These are phyloP conservation scores for Nannospalax galili DNA, from an alignment of 2,113 vertebrate genomes.

Conservation along the genomic window DNA sequence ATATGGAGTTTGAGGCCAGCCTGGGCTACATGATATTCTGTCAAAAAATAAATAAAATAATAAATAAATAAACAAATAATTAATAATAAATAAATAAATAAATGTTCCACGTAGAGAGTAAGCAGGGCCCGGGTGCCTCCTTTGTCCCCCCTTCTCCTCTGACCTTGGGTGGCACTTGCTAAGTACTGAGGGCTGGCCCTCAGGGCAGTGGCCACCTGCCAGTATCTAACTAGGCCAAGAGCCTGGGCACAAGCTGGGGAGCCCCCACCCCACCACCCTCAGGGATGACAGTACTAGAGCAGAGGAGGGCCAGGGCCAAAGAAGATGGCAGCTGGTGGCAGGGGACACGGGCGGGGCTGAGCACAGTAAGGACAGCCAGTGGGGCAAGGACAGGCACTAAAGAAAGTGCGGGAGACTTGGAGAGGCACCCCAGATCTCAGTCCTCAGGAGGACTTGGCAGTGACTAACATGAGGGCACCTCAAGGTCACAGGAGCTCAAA, in stretches of 20 bases:
- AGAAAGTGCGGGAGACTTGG: neutral
- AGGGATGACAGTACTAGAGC: neutral
- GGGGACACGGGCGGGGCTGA: too few relatives aligned
- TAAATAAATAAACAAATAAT: neutral
- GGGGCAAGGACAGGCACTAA: too few relatives aligned
- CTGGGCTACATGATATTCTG: too few relatives aligned
- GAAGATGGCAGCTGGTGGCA: neutral
- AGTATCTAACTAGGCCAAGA: neutral
- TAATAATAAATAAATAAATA: neutral
- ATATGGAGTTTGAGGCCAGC: too few relatives aligned
- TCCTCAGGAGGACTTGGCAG: neutral
- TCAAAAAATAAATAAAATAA: too few relatives aligned
- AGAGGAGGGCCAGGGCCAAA: neutral
- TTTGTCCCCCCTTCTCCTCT: neutral
- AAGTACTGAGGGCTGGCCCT: neutral
- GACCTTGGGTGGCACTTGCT: neutral
- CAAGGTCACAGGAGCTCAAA: conserved; percentile 12
- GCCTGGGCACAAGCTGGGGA: neutral
- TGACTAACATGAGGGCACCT: neutral
- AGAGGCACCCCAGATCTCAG: neutral
- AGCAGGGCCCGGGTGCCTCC: accelerated
- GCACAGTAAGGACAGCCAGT: neutral
- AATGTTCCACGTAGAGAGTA: neutral
- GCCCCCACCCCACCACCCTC: neutral
- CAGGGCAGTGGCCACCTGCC: neutral